Percentiles rank a stretch among this genome's conserved stretches.
Conservation (phyloP, 2,797 vertebrate species). For the Propithecus deckenii region DNA sequence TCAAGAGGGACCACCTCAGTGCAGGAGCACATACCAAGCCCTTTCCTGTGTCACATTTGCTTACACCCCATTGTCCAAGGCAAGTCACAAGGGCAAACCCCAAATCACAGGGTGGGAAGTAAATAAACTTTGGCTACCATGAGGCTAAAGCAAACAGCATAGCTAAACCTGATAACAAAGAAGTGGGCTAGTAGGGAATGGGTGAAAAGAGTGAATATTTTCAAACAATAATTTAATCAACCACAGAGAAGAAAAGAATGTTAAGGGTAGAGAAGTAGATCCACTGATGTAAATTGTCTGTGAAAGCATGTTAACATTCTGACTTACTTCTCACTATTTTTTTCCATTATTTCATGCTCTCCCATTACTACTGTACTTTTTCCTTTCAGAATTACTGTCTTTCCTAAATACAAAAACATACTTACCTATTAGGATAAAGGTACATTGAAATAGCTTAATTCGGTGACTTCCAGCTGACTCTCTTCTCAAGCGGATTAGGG, state of each 20-base stretch:
- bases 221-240: slow-evolving; percentile 1
- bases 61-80: neutral
- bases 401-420: slow-evolving; percentile 17
- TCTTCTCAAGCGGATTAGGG: neutral
- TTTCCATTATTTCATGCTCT: neutral
- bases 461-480: neutral
- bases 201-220: neutral
- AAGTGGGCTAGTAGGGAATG: neutral
- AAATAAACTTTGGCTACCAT: neutral
- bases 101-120: neutral
- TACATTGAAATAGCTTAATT: slow-evolving; percentile 8
- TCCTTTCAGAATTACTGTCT: slow-evolving; percentile 40
- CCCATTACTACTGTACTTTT: slow-evolving; percentile 1
- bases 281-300: neutral
- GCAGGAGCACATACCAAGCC: neutral
- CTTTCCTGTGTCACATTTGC: neutral
- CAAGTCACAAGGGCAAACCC: neutral
- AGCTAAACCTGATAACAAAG: neutral
- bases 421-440: slow-evolving; percentile 20
- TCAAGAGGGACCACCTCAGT: neutral
- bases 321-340: slow-evolving; percentile 46
- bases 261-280: neutral
- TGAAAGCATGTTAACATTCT: neutral
- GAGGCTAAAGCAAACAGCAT: neutral
- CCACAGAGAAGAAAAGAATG: neutral